A percentile compares a stretch with the other conserved stretches of the same genome.
Evolutionary conservation across 2,797 vertebrate species (phyloP).

Genomic region (Coccyzus lansbergi): DNA sequence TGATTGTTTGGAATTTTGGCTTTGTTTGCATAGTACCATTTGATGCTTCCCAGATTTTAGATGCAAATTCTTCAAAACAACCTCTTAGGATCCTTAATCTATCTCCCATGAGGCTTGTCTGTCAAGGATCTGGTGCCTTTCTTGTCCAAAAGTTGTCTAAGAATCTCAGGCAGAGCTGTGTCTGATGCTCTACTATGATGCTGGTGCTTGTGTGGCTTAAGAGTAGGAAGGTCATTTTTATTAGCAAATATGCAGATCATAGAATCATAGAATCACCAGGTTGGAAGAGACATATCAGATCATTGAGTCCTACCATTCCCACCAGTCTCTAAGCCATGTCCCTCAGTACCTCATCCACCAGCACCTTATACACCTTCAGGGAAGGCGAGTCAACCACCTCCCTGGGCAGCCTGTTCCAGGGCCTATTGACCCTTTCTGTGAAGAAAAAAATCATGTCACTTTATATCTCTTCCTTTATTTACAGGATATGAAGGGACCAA

Average conservation of each 20-base stretch:
- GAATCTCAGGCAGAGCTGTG: not conserved
- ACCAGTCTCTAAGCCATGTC: no score
- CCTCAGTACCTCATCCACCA: no score
- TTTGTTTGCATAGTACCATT: not conserved
- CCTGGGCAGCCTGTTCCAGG: no score
- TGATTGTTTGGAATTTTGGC: not conserved
- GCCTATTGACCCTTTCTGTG: no score
- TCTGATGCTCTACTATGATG: not conserved
- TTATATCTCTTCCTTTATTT: not conserved
- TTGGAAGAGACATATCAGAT: no score
- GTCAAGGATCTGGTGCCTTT: not conserved
- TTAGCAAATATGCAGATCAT: not conserved
- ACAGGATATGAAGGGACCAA: not conserved
- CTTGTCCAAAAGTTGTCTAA: not conserved
- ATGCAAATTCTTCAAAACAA: not conserved
- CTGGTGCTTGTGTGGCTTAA: not conserved
- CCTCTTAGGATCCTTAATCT: not conserved
- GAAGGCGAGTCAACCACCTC: no score
- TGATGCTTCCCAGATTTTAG: not conserved
- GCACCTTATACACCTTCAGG: no score
- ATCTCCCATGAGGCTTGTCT: not conserved
- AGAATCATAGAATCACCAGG: no score
- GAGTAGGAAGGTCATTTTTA: not conserved
- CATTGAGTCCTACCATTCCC: no score
- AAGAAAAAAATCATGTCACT: no score